These are phyloP conservation scores for Apodemia duryi DNA, from an alignment of 2,888 invertebrate species.

Conservation along the genomic window DNA sequence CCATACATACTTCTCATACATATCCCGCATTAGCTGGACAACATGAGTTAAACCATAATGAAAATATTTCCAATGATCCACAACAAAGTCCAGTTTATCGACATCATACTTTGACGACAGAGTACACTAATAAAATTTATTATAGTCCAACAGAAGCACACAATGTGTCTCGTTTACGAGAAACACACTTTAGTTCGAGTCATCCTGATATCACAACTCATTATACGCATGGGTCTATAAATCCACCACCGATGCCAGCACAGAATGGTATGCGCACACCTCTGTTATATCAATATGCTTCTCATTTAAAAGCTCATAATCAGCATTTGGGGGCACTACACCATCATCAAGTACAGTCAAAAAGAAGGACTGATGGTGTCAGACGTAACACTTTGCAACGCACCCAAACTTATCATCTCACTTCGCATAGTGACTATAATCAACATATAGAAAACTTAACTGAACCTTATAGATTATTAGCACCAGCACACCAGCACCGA, in stretches of 20 bases:
- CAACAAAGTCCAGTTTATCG: slow-evolving; percentile 53
- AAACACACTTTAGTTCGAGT: slow-evolving; percentile 74
- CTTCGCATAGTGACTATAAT: slow-evolving; percentile 72
- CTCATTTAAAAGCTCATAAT: slow-evolving; percentile 69
- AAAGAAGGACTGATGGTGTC: slow-evolving; percentile 55
- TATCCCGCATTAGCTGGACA: slow-evolving; percentile 62
- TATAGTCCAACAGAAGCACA: slow-evolving; percentile 60
- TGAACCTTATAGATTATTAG: slow-evolving; percentile 53
- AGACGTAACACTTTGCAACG: slow-evolving; percentile 67
- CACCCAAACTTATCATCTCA: slow-evolving; percentile 73
- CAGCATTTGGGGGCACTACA: slow-evolving; percentile 62
- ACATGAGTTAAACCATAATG: slow-evolving; percentile 46
- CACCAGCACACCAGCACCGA: slow-evolving; percentile 57
- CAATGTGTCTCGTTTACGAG: slow-evolving; percentile 61
- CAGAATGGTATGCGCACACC: slow-evolving; percentile 60
- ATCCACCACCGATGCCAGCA: slow-evolving; percentile 45
- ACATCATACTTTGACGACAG: slow-evolving; percentile 67
- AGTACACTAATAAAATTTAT: slow-evolving; percentile 69
- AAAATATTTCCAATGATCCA: slow-evolving; percentile 53
- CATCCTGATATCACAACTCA: slow-evolving; percentile 72
- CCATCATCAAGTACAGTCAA: slow-evolving; percentile 57
- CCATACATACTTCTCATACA: slow-evolving; percentile 69
- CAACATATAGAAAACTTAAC: slow-evolving; percentile 65
- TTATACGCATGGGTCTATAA: slow-evolving; percentile 52
- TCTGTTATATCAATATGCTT: slow-evolving; percentile 71